Percentiles rank a stretch among this genome's conserved stretches.
These are phyloP conservation scores for Linyphia triangularis DNA, from an alignment of 2,888 invertebrate genomes.

Conservation along the genomic window DNA sequence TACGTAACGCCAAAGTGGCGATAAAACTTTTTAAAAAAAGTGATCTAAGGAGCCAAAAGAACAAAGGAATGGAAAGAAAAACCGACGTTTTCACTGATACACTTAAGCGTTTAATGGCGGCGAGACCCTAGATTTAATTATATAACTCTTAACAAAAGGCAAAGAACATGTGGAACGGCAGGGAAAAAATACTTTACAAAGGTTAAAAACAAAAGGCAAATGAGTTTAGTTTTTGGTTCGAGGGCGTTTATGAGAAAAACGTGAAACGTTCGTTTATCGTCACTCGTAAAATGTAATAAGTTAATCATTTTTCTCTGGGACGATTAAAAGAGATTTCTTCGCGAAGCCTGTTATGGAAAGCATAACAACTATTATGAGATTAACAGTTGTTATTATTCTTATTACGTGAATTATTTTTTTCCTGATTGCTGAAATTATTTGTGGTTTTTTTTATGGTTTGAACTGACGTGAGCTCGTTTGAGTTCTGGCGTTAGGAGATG, in stretches of 20 bases:
- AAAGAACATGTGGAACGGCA: no score
- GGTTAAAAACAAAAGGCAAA: constrained; percentile 56
- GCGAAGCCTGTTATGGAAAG: neutral
- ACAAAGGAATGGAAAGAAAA: constrained; percentile 17
- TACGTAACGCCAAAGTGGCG: neutral
- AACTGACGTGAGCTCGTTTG: neutral
- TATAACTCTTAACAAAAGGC: constrained; percentile 43
- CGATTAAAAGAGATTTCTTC: constrained; percentile 40
- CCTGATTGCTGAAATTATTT: neutral
- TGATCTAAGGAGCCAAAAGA: neutral
- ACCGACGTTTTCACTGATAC: constrained; percentile 6
- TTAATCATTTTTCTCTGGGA: constrained; percentile 57
- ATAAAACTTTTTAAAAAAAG: neutral
- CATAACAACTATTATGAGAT: constrained; percentile 62
- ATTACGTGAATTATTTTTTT: neutral
- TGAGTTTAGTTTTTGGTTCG: constrained; percentile 64
- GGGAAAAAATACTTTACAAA: neutral
- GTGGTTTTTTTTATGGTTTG: neutral
- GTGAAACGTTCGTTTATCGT: constrained; percentile 46
- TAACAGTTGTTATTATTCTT: constrained; percentile 53
- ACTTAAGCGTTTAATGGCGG: constrained; percentile 33
- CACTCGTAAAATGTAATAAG: constrained; percentile 66
- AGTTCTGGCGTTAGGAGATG: neutral
- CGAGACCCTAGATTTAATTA: constrained; percentile 59
- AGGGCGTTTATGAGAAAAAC: constrained; percentile 61